Percentiles rank a stretch among this genome's conserved stretches.
phyloP scores from a whole-genome alignment of 2,797 vertebrate species.

The Delichon dasypus region DNA sequence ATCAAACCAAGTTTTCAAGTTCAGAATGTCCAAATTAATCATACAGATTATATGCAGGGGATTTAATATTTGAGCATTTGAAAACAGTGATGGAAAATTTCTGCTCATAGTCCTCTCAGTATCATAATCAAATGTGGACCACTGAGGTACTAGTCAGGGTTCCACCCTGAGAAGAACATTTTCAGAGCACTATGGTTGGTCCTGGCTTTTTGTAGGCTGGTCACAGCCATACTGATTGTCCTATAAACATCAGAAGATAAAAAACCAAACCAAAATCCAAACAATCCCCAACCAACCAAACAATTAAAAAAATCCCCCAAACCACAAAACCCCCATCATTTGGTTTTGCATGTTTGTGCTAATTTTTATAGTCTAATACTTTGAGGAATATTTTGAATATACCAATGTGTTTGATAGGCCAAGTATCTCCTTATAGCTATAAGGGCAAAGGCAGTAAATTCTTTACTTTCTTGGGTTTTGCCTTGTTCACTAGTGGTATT shows the following conservation, averaged over 20 bases:
- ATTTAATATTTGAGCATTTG: not conserved
- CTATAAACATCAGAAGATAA: not conserved
- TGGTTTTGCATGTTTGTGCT: not conserved
- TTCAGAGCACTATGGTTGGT: not conserved
- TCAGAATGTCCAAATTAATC: not conserved
- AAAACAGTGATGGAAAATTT: not conserved
- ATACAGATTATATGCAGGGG: not conserved
- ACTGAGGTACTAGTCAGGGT: not conserved
- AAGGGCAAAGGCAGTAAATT: not conserved
- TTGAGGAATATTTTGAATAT: not conserved
- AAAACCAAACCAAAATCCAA: not conserved
- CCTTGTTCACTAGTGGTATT: not conserved
- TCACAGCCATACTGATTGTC: not conserved
- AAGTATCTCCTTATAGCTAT: not conserved
- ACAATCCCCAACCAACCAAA: not conserved
- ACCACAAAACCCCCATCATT: accelerated
- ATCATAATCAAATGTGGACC: not conserved
- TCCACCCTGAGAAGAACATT: not conserved
- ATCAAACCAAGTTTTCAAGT: not conserved
- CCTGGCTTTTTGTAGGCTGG: not conserved
- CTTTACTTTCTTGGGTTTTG: not conserved
- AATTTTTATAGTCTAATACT: not conserved
- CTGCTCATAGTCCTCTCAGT: not conserved
- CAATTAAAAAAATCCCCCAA: accelerated
- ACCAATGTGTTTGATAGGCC: not conserved